Conservation (phyloP, 23 tunicate genomes). For the Clavelina lepadiformis region DNA sequence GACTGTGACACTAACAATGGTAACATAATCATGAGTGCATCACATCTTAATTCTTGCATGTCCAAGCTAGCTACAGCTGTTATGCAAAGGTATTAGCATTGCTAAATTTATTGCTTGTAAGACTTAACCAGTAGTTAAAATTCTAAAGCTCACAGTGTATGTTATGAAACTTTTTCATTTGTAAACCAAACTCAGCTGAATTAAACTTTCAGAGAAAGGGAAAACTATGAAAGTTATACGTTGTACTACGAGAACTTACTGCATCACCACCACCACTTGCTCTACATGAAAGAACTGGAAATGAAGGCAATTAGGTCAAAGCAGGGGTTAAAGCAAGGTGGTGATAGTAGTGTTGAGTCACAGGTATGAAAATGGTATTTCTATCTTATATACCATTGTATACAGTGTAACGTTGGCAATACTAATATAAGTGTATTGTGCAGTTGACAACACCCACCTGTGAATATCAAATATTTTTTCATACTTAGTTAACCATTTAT, state of each 20-base stretch:
- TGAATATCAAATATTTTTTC: no score
- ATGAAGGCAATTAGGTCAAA: constrained; percentile 29
- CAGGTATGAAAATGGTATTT: constrained; percentile 41
- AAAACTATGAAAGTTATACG: constrained; percentile 74
- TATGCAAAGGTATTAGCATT: constrained; percentile 38
- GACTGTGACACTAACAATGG: constrained; percentile 38
- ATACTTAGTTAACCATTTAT: no score
- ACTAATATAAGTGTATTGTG: no score
- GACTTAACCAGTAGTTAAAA: no score
- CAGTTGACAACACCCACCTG: no score
- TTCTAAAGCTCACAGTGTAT: no score
- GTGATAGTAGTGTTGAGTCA: constrained; percentile 26
- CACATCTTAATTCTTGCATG: constrained; percentile 36
- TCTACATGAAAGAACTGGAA: constrained; percentile 75
- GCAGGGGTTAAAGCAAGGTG: neutral
- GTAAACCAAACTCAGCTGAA: no score
- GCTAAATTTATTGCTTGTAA: no score
- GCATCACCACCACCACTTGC: constrained; percentile 83
- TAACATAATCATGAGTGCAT: constrained; percentile 13
- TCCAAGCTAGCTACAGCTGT: constrained; percentile 41
- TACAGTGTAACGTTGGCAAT: no score
- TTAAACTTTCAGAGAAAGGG: constrained; percentile 83
- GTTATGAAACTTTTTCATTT: no score
- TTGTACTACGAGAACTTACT: constrained; percentile 72
- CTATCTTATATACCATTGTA: neutral